Percentiles rank a stretch among this genome's conserved stretches.
phyloP scores from a whole-genome alignment of 2,797 vertebrate genomes.

The Rhyacichthys aspro region DNA sequence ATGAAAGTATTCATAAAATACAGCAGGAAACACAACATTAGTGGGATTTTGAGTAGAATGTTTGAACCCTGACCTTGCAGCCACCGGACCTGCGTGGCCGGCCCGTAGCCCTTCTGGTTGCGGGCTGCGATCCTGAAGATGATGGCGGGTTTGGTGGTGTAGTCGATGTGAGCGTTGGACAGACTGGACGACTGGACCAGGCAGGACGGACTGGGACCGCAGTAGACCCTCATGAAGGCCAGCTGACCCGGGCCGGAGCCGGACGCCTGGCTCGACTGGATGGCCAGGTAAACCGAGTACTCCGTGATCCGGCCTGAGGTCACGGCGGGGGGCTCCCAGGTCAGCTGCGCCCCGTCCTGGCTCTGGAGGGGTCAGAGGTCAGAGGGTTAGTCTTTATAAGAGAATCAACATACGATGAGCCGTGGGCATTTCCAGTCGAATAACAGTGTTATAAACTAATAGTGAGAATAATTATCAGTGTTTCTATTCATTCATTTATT shows the following conservation, averaged over 20 bases:
- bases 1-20: no score
- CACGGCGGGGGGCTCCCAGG: constrained; percentile 92
- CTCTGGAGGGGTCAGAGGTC: constrained; percentile 72
- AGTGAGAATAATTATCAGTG: no score
- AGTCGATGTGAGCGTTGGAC: constrained; percentile 90
- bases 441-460: no score
- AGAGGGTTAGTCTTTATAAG: background rate
- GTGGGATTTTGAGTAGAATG: no score
- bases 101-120: constrained; percentile 92
- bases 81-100: constrained; percentile 92
- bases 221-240: constrained; percentile 93
- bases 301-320: constrained; percentile 90
- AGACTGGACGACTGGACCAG: constrained; percentile 88
- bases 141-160: constrained; percentile 92
- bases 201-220: constrained; percentile 88
- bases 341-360: constrained; percentile 89
- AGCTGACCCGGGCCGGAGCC: constrained; percentile 79
- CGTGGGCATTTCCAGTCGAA: no score
- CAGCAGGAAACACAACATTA: no score
- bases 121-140: constrained; percentile 93
- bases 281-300: constrained; percentile 91
- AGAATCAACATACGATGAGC: no score
- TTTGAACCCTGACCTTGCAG: constrained; percentile 83
- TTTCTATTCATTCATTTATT: no score
- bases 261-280: constrained; percentile 84